Evolutionary conservation across 1,140 invertebrate genomes (phyloP).

Genomic region (Ephestia elutella): DNA sequence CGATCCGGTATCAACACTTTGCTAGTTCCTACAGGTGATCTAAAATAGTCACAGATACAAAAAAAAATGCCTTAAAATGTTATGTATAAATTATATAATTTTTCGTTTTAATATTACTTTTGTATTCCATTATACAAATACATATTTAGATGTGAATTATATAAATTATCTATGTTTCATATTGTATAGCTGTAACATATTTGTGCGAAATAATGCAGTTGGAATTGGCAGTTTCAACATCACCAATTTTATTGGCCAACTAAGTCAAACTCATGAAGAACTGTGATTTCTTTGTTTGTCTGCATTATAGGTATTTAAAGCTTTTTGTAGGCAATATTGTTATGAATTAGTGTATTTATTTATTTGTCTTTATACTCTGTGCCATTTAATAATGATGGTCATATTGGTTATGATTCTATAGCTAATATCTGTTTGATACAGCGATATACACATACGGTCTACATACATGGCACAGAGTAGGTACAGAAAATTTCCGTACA

Average conservation of each 20-base stretch:
- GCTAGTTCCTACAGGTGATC: background rate
- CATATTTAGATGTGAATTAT: background rate
- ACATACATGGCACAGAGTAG: too few relatives aligned
- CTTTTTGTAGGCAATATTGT: background rate
- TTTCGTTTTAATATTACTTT: background rate
- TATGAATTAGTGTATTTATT: background rate
- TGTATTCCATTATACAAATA: background rate
- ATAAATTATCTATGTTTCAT: background rate
- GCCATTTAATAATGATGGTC: background rate
- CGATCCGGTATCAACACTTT: background rate
- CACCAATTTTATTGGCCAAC: background rate
- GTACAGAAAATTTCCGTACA: too few relatives aligned
- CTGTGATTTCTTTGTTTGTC: background rate
- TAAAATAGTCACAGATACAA: background rate
- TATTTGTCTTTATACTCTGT: background rate
- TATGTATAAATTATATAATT: too few relatives aligned
- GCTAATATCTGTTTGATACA: too few relatives aligned
- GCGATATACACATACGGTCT: too few relatives aligned
- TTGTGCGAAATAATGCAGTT: background rate
- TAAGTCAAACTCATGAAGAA: background rate
- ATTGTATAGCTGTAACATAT: background rate
- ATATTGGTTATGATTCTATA: too few relatives aligned
- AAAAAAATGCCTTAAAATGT: too few relatives aligned
- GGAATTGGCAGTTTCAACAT: too few relatives aligned
- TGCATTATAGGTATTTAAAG: constrained; percentile 11